Evolutionary conservation across 2,888 invertebrate species (phyloP).

Genomic region (Anoncus sp.): DNA sequence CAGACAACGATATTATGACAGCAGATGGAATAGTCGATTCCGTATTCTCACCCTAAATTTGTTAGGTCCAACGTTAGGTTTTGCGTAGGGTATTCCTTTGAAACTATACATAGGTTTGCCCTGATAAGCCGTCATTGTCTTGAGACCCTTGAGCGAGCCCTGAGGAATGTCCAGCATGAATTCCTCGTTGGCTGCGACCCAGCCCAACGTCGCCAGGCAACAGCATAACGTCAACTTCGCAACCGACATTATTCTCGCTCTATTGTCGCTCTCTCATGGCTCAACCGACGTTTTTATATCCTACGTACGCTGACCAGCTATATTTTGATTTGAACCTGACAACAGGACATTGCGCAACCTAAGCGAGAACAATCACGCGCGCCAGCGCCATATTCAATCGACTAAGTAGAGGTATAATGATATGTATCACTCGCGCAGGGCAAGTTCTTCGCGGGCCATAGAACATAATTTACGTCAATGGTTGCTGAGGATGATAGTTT

Average conservation of each 20-base stretch:
- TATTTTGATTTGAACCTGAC: constrained; percentile 37
- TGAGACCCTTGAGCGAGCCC: constrained; percentile 75
- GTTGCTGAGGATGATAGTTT: background rate
- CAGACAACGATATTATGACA: background rate
- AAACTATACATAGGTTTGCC: constrained; percentile 76
- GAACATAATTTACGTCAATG: background rate
- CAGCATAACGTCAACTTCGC: constrained; percentile 64
- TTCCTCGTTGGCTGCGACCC: constrained; percentile 70
- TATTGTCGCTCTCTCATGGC: constrained; percentile 14
- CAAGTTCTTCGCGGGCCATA: constrained; percentile 11
- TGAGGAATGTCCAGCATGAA: constrained; percentile 74
- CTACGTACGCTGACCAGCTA: constrained; percentile 38
- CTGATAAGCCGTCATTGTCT: constrained; percentile 70
- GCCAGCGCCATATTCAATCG: background rate
- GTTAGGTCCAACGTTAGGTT: constrained; percentile 73
- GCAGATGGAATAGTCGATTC: background rate
- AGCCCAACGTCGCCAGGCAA: constrained; percentile 52
- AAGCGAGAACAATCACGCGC: constrained; percentile 43
- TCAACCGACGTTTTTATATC: constrained; percentile 57
- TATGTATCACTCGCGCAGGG: constrained; percentile 14
- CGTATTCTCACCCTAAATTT: constrained; percentile 75
- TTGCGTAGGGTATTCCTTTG: constrained; percentile 79
- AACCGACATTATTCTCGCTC: constrained; percentile 71
- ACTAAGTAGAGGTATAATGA: constrained; percentile 24
- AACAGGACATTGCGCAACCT: constrained; percentile 68